Evolutionary conservation across 92 coral and sea anemone genomes (phyloP).

Genomic region (Actinernus sp.): DNA sequence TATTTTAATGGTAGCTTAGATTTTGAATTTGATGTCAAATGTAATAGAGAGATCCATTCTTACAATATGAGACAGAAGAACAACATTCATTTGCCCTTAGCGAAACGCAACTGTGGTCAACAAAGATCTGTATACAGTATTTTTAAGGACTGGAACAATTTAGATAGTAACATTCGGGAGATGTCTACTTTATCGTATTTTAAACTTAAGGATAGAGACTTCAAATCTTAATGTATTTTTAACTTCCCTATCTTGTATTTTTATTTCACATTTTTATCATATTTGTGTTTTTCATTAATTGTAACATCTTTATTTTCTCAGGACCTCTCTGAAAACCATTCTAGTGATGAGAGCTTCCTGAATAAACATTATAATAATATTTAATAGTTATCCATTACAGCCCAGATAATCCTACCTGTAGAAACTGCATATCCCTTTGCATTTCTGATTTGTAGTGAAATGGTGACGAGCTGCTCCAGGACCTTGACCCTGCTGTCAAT

Average conservation of each 20-base stretch:
- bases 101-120: background rate
- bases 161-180: background rate
- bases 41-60: slow-evolving; percentile 3
- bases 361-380: background rate
- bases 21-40: slow-evolving; percentile 23
- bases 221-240: too few relatives aligned
- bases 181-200: background rate
- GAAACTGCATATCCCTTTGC: too few relatives aligned
- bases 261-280: background rate
- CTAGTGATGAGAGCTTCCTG: slow-evolving; percentile 1
- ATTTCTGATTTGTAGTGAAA: too few relatives aligned
- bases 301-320: too few relatives aligned
- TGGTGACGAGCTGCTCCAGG: too few relatives aligned
- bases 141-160: slow-evolving; percentile 2
- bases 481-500: too few relatives aligned
- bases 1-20: slow-evolving; percentile 9
- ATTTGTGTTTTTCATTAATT: background rate
- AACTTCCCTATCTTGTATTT: background rate
- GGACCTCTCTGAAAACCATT: slow-evolving; percentile 1
- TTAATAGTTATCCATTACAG: too few relatives aligned
- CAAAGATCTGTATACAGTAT: too few relatives aligned
- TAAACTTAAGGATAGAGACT: too few relatives aligned
- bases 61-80: slow-evolving; percentile 12
- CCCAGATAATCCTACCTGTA: too few relatives aligned
- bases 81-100: slow-evolving; percentile 1